Conservation (phyloP, 2,113 vertebrate genomes). For the Beaufortia kweichowensis region DNA sequence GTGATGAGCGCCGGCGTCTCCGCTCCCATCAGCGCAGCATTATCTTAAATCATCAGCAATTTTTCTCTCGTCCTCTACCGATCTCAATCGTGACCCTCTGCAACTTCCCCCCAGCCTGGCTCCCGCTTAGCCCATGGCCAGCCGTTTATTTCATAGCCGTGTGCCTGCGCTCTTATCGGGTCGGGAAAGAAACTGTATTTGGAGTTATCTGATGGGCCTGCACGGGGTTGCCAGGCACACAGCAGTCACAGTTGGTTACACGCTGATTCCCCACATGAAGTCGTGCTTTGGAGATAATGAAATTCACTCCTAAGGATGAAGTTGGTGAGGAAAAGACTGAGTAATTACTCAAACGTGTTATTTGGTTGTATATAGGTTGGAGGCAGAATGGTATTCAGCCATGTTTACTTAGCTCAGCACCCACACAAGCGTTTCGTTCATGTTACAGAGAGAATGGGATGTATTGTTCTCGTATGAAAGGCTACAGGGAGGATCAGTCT, state of each 20-base stretch:
- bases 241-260: constrained; percentile 57
- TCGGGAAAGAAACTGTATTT: constrained; percentile 46
- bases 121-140: constrained; percentile 32
- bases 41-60: constrained; percentile 59
- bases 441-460: neutral
- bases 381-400: constrained; percentile 14
- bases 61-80: constrained; percentile 46
- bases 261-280: constrained; percentile 48
- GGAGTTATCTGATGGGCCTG: constrained; percentile 52
- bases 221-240: constrained; percentile 39
- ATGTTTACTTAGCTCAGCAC: constrained; percentile 2
- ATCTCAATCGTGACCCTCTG: constrained; percentile 52
- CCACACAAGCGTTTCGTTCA: constrained; percentile 17
- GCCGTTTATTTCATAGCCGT: constrained; percentile 48
- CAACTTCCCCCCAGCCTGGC: constrained; percentile 1
- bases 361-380: constrained; percentile 30
- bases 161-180: constrained; percentile 47
- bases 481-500: neutral
- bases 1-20: constrained; percentile 18
- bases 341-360: constrained; percentile 44
- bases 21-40: constrained; percentile 36
- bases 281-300: constrained; percentile 54
- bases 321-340: constrained; percentile 21
- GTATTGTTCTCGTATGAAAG: constrained; percentile 1
- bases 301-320: constrained; percentile 50